These are phyloP conservation scores for Scomber scombrus DNA, from an alignment of 2,113 vertebrate species.

Conservation along the genomic window DNA sequence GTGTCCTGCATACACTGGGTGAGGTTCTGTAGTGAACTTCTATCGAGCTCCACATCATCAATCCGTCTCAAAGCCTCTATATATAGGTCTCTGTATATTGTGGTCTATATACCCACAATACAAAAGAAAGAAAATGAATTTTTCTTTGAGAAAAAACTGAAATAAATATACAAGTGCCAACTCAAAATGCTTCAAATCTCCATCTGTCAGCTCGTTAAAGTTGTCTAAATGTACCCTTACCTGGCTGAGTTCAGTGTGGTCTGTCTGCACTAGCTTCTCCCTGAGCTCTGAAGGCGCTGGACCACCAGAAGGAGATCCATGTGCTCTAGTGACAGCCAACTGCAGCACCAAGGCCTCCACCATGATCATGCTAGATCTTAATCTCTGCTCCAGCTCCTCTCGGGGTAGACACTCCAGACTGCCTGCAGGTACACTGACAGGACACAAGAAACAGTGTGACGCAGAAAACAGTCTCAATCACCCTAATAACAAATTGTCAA, in stretches of 20 bases:
- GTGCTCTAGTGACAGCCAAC: conserved; percentile 79
- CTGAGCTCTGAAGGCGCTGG: conserved; percentile 82
- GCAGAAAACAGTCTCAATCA: neutral
- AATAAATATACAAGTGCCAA: neutral
- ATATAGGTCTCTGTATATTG: conserved; percentile 81
- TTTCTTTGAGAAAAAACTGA: neutral
- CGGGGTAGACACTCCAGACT: conserved; percentile 84
- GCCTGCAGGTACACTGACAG: conserved; percentile 84
- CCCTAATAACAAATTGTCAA: neutral
- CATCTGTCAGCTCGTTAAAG: no score
- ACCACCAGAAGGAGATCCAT: neutral
- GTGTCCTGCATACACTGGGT: conserved; percentile 72
- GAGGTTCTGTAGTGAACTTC: conserved; percentile 72
- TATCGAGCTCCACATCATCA: conserved; percentile 78
- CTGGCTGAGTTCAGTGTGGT: conserved; percentile 81
- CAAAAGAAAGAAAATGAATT: neutral
- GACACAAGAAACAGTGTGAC: conserved; percentile 8
- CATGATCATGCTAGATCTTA: conserved; percentile 90
- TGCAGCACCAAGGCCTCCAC: conserved; percentile 91
- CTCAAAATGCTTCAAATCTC: neutral
- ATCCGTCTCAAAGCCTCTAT: conserved; percentile 72
- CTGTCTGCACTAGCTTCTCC: conserved; percentile 88
- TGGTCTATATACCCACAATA: conserved; percentile 66
- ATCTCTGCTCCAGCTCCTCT: conserved; percentile 88
- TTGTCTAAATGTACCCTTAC: conserved; percentile 75